phyloP scores from a whole-genome alignment of 2,113 vertebrate species.

The Corythaeola cristata region DNA sequence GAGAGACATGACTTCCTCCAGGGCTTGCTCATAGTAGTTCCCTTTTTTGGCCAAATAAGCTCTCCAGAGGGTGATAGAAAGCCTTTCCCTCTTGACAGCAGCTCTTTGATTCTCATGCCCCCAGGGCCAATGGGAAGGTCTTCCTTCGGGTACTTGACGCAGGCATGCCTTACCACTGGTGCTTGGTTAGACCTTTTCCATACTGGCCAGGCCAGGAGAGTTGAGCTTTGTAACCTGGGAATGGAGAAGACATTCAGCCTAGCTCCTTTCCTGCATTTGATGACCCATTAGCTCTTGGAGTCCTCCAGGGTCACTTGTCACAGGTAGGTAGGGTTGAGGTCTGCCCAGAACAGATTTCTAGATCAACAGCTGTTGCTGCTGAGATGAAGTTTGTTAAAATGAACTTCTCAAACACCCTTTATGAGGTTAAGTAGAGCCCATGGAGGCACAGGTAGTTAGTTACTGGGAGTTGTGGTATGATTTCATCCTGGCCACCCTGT shows the following conservation, averaged over 20 bases:
- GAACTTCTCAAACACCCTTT: background rate
- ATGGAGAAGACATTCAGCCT: background rate
- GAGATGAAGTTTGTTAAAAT: background rate
- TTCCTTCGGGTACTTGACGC: background rate
- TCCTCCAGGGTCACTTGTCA: slow-evolving; percentile 6
- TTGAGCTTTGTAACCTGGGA: background rate
- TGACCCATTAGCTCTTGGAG: background rate
- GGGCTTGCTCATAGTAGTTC: background rate
- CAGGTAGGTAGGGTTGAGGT: background rate
- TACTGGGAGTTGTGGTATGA: background rate
- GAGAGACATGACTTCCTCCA: background rate
- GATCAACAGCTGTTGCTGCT: background rate
- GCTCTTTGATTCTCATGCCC: background rate
- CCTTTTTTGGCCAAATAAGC: background rate
- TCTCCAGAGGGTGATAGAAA: background rate
- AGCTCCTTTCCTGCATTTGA: background rate
- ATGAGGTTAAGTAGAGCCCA: background rate
- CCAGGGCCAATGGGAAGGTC: background rate
- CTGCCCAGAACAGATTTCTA: background rate
- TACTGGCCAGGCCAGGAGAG: background rate
- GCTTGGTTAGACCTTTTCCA: background rate
- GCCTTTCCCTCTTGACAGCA: background rate
- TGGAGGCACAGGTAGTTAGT: background rate
- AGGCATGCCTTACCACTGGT: background rate
- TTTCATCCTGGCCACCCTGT: background rate